Evolutionary conservation across 2,113 vertebrate species (phyloP).

Genomic region (Tyrannus savana): DNA sequence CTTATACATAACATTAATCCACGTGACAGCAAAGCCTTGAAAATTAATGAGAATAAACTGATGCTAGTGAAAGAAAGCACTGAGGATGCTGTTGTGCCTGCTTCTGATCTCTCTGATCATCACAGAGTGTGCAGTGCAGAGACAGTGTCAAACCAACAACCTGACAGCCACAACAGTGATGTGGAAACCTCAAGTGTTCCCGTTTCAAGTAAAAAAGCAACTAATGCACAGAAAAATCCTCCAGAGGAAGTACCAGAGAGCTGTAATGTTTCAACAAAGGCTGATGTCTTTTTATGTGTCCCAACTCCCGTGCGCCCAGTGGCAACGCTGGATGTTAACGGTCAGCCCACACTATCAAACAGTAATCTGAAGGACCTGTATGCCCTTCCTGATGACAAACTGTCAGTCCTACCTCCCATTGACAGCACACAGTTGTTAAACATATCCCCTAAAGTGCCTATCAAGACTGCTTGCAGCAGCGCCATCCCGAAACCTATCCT

Average conservation of each 20-base stretch:
- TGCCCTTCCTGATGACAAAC: slow-evolving; percentile 27
- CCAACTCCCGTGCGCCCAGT: background rate
- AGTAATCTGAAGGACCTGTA: slow-evolving; percentile 61
- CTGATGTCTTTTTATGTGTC: slow-evolving; percentile 16
- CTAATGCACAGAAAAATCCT: slow-evolving; percentile 23
- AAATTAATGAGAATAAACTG: slow-evolving; percentile 20
- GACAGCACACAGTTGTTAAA: slow-evolving; percentile 70
- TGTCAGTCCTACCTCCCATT: slow-evolving; percentile 55
- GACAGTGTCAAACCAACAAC: background rate
- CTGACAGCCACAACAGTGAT: background rate
- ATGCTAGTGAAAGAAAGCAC: background rate
- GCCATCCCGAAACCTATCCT: slow-evolving; percentile 86
- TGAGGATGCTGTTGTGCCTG: background rate
- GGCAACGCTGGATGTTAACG: slow-evolving; percentile 5
- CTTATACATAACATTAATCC: background rate
- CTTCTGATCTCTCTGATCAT: background rate
- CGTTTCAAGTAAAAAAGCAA: slow-evolving; percentile 15
- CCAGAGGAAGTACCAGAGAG: slow-evolving; percentile 35
- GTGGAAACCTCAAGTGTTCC: background rate
- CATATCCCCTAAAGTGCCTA: slow-evolving; percentile 77
- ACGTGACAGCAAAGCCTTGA: background rate
- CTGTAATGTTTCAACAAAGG: background rate
- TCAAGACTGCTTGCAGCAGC: slow-evolving; percentile 77
- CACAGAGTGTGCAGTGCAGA: background rate
- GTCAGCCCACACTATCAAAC: slow-evolving; percentile 13